phyloP scores from a whole-genome alignment of 2,888 invertebrate genomes.

The Schrankia costaestrigalis region DNA sequence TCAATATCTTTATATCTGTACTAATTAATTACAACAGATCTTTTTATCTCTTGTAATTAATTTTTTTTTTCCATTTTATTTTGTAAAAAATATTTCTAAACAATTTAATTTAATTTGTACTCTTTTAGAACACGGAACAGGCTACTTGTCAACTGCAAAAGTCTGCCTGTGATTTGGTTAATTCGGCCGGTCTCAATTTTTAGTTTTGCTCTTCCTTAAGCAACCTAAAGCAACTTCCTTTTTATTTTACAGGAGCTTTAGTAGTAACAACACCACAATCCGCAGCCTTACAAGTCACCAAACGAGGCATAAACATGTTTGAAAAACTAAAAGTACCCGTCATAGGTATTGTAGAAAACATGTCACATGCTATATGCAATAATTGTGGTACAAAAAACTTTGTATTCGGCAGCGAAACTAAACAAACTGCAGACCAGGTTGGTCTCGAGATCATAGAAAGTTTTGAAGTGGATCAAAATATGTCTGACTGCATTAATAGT shows the following conservation, averaged over 20 bases:
- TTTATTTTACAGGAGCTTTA: constrained; percentile 83
- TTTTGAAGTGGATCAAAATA: constrained; percentile 86
- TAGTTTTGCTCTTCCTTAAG: no score
- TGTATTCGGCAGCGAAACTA: constrained; percentile 86
- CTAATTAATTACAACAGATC: no score
- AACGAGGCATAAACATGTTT: constrained; percentile 93
- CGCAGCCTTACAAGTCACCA: constrained; percentile 92
- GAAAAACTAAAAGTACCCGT: constrained; percentile 90
- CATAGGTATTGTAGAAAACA: constrained; percentile 94
- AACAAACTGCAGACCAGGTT: constrained; percentile 82
- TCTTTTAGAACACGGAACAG: no score
- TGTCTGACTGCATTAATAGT: constrained; percentile 85
- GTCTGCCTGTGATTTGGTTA: no score
- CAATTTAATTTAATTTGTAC: no score
- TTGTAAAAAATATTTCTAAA: no score
- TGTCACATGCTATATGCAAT: constrained; percentile 89
- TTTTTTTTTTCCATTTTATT: no score
- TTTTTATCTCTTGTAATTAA: no score
- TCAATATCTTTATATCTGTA: no score
- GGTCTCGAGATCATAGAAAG: constrained; percentile 84
- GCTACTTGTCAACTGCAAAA: no score
- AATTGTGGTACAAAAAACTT: constrained; percentile 87
- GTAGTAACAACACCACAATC: constrained; percentile 96
- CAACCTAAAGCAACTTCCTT: neutral
- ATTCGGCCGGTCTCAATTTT: no score